phyloP scores from a whole-genome alignment of 2,797 vertebrate genomes.

The Halcyon chelicuti region DNA sequence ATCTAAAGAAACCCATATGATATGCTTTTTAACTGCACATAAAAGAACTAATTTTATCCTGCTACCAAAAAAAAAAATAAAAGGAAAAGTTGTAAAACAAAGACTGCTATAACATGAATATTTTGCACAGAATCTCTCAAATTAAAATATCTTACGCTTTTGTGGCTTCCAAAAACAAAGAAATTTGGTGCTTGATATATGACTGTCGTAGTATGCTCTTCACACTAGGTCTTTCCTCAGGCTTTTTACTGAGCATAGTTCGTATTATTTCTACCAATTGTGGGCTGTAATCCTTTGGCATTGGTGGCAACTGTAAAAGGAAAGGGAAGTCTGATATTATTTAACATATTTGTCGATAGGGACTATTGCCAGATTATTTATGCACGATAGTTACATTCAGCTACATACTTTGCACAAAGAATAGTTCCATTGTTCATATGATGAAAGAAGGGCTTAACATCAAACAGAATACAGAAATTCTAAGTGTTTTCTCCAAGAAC shows the following conservation, averaged over 20 bases:
- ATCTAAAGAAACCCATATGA: rapidly evolving
- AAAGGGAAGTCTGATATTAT: neutral
- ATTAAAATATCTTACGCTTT: conserved; percentile 86
- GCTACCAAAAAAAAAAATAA: neutral
- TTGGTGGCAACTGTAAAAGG: conserved; percentile 88
- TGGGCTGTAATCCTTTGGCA: conserved; percentile 92
- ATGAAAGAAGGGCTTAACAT: neutral
- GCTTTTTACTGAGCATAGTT: conserved; percentile 92
- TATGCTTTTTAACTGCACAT: neutral
- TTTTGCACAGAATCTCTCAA: neutral
- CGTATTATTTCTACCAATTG: conserved; percentile 91
- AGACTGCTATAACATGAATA: neutral
- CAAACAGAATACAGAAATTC: neutral
- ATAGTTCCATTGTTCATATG: neutral
- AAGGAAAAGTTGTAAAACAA: neutral
- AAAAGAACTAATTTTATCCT: neutral
- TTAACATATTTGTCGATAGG: neutral
- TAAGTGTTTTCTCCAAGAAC: neutral
- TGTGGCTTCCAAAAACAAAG: conserved; percentile 92
- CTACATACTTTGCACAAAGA: neutral
- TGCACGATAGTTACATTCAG: neutral
- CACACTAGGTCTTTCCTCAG: conserved; percentile 93
- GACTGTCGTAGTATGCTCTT: conserved; percentile 91
- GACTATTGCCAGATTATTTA: neutral
- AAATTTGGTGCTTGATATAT: conserved; percentile 93